Base-by-base conservation (phyloP, 2,888 invertebrate species). In the Dugesia japonica region DNA sequence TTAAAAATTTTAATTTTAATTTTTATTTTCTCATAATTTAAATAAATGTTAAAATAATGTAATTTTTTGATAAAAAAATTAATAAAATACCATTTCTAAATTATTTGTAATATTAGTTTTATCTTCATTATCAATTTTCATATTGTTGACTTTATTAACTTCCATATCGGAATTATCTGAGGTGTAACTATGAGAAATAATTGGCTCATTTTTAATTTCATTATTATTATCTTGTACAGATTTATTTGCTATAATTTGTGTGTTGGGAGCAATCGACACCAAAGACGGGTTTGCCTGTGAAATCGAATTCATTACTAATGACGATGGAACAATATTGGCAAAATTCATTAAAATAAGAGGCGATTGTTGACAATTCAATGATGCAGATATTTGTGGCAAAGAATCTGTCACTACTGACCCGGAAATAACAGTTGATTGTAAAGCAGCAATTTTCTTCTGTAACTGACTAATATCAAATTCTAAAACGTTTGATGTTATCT, bases 41-140 rank as follows among this genome's bases (percentile, higher is more conserved):
- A n/a, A n/a, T n/a, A n/a, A n/a, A n/a, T n/a, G n/a, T n/a, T n/a
- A n/a, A n/a, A n/a, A n/a, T n/a, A n/a, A n/a, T n/a, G n/a, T n/a
- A n/a, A n/a, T n/a, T n/a, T n/a, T n/a, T 13, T 38, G 38, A 38
- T 17, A 20, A 56, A 56, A n/a, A 4, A 56, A 7, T 13, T n/a
- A 56, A 56, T 56, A 56, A 23, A 56, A 56, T 56, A 56, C 56
- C 56, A 56, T 56, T 56, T 56, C 56, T n/a, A 56, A 56, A 56
- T 56, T 56, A 56, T 56, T 56, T 31, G 31, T 31, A 13, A 4
- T 31, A 31, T 31, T 31, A 9, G n/a, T 23, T 56, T 56, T 56
- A 56, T 56, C 23, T 56, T 56, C 56, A n/a, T 56, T 56, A 4
- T 20, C 56, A n/a, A n/a, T 20, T 1, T 56, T 56, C 4, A 13